Conservation (phyloP, 2,113 vertebrate genomes). For the Gymnorhina tibicen region DNA sequence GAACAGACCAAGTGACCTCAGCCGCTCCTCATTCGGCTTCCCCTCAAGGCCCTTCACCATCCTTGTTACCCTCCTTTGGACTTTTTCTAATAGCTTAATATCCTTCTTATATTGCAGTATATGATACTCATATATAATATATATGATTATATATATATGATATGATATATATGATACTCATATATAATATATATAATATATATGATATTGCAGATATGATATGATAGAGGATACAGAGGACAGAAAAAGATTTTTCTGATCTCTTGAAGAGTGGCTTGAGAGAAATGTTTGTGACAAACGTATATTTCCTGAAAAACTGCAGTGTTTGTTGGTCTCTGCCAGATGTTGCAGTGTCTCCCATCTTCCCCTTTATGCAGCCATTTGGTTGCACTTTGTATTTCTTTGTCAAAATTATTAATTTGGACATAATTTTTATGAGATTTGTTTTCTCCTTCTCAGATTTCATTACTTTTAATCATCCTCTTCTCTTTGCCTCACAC, state of each 20-base stretch:
- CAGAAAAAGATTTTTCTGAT: not conserved
- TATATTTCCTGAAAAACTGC: not conserved
- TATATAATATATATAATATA: no score
- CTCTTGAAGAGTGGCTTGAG: not conserved
- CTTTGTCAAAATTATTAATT: not conserved
- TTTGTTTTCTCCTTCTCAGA: not conserved
- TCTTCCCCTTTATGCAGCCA: not conserved
- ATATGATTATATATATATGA: no score
- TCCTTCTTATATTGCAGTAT: not conserved
- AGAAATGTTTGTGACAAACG: not conserved
- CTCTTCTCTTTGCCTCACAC: not conserved
- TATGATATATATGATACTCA: no score
- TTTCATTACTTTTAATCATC: not conserved
- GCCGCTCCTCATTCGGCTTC: accelerated
- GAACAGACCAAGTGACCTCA: not conserved
- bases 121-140: no score
- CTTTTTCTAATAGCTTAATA: not conserved
- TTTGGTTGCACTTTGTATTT: not conserved
- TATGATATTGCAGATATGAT: no score
- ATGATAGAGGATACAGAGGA: no score
- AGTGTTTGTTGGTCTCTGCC: not conserved
- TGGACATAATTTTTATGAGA: not conserved
- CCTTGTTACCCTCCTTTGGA: not conserved
- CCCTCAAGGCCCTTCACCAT: not conserved
- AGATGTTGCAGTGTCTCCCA: not conserved